Base-by-base conservation (phyloP, 2,113 vertebrate genomes). In the Macroglossus sobrinus region DNA sequence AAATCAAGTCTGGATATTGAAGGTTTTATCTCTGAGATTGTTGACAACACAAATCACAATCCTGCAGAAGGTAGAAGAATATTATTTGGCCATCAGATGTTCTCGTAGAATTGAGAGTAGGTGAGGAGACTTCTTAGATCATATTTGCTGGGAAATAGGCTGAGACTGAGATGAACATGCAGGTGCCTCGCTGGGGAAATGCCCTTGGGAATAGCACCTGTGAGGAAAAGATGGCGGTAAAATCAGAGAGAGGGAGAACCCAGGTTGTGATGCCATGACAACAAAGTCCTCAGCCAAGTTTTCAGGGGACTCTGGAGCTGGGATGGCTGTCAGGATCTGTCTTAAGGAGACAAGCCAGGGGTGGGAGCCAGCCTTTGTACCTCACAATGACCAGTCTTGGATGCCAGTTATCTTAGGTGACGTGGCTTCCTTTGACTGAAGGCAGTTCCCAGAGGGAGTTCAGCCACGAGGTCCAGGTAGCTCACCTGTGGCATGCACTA, bases 401-500 rank as follows among this genome's bases (percentile, higher is more conserved):
- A 33, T 53, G 10, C 3, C 7, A 13, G 4, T 66, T 40, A 35
- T 13, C 33, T 43, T n/a, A 4, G 24, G 2, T 19, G 30, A 55
- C 24, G 7, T 26, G 9, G 1, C 13, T 68, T 21, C 15, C 30
- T 69, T 74, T 10, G 13, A 4, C 18, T 22, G 4, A 47, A 57
- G 53, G 33, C 45, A 43, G 57, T n/a, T 33, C 75, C 50, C 71
- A 14, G 19, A 78, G 10, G 30, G 15, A 68, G 5, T n/a, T 24
- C 22, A 22, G 7, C 7, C 50, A 6, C 66, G 45, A 50, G 2
- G 33, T n/a, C 35, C 38, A 38, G 6, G 18, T 4, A 38, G 15
- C 26, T 35, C 45, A 22, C 22, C 3, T 14, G 0, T 8, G n/a
- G 26, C 3, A 1, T 30, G 57, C 3, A 0, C 12, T 19, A 5